Evolutionary conservation across 2,888 invertebrate species (phyloP).

Genomic region (Temnothorax unifasciatus): DNA sequence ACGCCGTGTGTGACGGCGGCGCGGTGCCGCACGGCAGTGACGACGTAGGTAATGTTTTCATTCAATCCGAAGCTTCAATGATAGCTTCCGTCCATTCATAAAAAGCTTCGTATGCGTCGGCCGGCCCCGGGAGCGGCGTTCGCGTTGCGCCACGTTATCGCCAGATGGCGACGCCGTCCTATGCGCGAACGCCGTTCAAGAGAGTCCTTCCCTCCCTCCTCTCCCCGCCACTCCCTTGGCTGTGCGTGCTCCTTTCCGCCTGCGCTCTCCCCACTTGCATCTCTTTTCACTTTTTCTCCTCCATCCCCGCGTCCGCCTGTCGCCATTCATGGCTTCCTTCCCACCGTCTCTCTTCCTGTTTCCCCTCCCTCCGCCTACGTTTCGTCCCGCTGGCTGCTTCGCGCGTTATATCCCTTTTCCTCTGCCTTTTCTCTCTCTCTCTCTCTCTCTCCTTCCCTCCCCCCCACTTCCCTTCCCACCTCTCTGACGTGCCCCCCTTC

Average conservation of each 20-base stretch:
- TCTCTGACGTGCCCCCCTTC: constrained; percentile 32
- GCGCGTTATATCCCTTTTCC: constrained; percentile 31
- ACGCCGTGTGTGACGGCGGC: constrained; percentile 69
- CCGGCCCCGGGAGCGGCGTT: constrained; percentile 58
- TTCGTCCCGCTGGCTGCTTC: constrained; percentile 51
- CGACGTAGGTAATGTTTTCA: constrained; percentile 84
- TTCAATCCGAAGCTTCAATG: constrained; percentile 86
- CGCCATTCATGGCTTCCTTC: constrained; percentile 80
- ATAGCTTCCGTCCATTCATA: constrained; percentile 86
- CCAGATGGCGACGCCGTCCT: constrained; percentile 82
- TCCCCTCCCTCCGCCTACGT: constrained; percentile 69
- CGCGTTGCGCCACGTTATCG: constrained; percentile 77
- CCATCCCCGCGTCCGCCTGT: constrained; percentile 67
- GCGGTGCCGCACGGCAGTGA: constrained; percentile 72
- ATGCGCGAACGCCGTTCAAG: constrained; percentile 66
- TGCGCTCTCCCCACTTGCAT: constrained; percentile 48
- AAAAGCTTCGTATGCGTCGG: constrained; percentile 82
- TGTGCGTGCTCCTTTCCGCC: neutral
- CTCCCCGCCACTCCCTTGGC: neutral
- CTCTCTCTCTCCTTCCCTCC: constrained; percentile 22
- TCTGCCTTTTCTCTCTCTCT: too few species aligned
- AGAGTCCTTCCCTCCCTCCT: constrained; percentile 38
- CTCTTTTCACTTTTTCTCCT: constrained; percentile 61
- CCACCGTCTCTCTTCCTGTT: constrained; percentile 78
- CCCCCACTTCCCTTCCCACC: constrained; percentile 37